Evolutionary conservation across 2,113 vertebrate species (phyloP), one percentile per base, ranked within the genome.

Genomic region (Indri indri): DNA sequence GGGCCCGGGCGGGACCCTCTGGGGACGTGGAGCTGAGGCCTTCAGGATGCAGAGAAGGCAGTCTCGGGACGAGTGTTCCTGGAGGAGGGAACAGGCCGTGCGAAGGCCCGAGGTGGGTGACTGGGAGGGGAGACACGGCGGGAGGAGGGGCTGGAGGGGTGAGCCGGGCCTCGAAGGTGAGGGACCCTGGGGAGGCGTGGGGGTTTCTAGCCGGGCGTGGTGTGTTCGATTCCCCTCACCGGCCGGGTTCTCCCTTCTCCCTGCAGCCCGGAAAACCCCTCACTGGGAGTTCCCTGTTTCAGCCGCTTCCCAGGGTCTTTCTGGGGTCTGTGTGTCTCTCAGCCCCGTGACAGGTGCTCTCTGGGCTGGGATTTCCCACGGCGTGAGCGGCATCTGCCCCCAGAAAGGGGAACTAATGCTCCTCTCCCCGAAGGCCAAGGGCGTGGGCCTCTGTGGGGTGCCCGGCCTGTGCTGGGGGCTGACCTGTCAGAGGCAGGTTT

Each of bases 211-310:
- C n/a, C 12, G 16, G 57, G 52, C 47, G 10, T 4, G 13, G 32
- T 34, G 25, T n/a, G 63, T 30, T 52, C 14, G 3, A 0, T 50
- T 32, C 86, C 66, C 27, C 52, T 50, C 0, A 0, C 6, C 68
- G 2, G 1, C 54, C 68, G 42, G 68, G 81, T 66, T 82, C 88
- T 85, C 91, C 85, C 88, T 91, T 87, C 57, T 81, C 23, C 37
- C 34, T 7, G 25, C 34, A 66, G 59, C 63, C 63, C 74, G n/a
- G 90, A 73, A 98, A 94, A 0, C 80, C 92, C 90, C 83, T 52
- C 3, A 0, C 34, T 18, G 0, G 0, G 2, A 76, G 52, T 70
- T 88, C 86, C 95, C 52, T 22, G 23, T 65, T 23, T 73, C 18
- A 18, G 32, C 34, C 47, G 12, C 50, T 83, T 30, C 50, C 16